These are phyloP conservation scores for Drosophila conformis DNA, from an alignment of 2,888 invertebrate species.

Conservation along the genomic window DNA sequence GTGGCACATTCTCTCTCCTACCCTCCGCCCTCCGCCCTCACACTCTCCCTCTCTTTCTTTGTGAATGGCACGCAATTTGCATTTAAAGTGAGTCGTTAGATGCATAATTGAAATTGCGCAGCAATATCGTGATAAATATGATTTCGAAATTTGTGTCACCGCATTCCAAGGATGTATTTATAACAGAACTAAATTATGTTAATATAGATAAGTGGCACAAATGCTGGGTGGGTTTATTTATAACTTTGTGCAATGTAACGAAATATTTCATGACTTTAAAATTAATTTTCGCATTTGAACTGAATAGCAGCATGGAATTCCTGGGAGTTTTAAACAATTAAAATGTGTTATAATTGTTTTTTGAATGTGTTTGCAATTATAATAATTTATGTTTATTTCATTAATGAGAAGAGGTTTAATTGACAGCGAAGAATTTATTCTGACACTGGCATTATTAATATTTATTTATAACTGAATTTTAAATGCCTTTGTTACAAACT, in stretches of 20 bases:
- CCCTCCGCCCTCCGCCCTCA: background rate
- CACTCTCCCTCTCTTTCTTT: conserved; percentile 15
- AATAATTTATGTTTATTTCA: background rate
- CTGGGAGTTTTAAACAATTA: too few species aligned
- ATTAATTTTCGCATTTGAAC: background rate
- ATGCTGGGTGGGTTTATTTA: too few species aligned
- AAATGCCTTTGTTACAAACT: background rate
- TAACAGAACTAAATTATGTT: conserved; percentile 7
- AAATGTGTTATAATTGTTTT: background rate
- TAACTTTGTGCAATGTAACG: background rate
- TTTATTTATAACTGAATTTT: background rate
- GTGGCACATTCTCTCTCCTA: conserved; percentile 1
- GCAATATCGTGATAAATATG: conserved; percentile 60
- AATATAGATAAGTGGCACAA: conserved; percentile 1
- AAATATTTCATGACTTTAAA: background rate
- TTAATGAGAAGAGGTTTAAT: background rate
- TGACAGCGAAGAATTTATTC: background rate
- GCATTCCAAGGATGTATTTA: conserved; percentile 13
- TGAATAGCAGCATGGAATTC: background rate
- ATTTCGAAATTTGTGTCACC: conserved; percentile 47
- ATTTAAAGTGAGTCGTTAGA: conserved; percentile 78
- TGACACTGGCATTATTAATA: background rate
- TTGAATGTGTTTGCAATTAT: background rate
- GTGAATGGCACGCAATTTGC: conserved; percentile 70
- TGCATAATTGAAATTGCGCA: conserved; percentile 66